A percentile compares a stretch with the other conserved stretches of the same genome.
These are phyloP conservation scores for Biston betularia DNA, from an alignment of 2,888 invertebrate genomes.

Conservation along the genomic window DNA sequence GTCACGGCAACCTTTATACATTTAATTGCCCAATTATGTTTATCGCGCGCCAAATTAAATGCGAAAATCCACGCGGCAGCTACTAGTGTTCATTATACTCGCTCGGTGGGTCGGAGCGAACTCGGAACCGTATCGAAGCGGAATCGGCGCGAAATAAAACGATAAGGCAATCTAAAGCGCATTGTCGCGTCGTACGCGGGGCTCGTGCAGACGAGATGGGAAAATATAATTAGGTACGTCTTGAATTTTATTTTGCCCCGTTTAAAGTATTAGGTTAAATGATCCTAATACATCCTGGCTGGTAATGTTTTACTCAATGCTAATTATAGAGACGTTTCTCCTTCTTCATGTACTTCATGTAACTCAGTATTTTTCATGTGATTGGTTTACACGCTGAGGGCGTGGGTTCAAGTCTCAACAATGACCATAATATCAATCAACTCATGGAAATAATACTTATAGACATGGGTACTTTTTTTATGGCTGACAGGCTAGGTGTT, in stretches of 20 bases:
- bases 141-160: slow-evolving; percentile 12
- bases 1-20: not conserved
- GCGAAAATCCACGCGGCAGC: slow-evolving; percentile 18
- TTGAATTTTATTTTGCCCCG: not conserved
- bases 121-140: not conserved
- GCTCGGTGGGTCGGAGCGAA: slow-evolving; percentile 40
- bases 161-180: slow-evolving; percentile 21
- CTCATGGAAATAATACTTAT: too few relatives aligned
- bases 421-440: too few relatives aligned
- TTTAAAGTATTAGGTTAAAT: not conserved
- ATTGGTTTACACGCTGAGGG: too few relatives aligned
- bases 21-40: slow-evolving; percentile 7
- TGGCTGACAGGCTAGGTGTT: too few relatives aligned
- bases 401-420: too few relatives aligned
- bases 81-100: slow-evolving; percentile 49
- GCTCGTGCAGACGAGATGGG: slow-evolving; percentile 16
- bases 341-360: too few relatives aligned
- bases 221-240: not conserved
- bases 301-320: too few relatives aligned
- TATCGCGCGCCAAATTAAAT: slow-evolving; percentile 8
- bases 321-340: too few relatives aligned
- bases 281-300: too few relatives aligned
- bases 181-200: slow-evolving; percentile 19
- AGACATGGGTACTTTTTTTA: too few relatives aligned
- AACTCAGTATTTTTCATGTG: too few relatives aligned